Evolutionary conservation across 2,888 invertebrate genomes (phyloP).

Genomic region (Clostera curtula): DNA sequence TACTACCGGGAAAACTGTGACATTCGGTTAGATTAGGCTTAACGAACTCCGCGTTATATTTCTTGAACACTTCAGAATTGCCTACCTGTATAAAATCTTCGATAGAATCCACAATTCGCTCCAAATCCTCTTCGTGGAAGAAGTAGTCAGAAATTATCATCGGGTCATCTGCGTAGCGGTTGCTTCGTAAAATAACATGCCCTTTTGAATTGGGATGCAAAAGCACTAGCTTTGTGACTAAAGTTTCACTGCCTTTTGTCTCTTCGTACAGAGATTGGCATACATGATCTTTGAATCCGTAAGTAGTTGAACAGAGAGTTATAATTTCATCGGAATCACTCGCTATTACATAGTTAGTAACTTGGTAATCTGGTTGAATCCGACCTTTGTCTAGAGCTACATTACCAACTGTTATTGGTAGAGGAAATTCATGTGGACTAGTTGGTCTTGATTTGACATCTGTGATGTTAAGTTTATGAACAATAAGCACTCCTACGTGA

Average conservation of each 20-base stretch:
- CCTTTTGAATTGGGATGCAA: slow-evolving; percentile 68
- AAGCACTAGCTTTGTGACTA: slow-evolving; percentile 14
- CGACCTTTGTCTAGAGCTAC: slow-evolving; percentile 75
- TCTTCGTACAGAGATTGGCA: slow-evolving; percentile 19
- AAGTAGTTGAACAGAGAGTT: slow-evolving; percentile 17
- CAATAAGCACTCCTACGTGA: slow-evolving; percentile 39
- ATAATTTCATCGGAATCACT: slow-evolving; percentile 10
- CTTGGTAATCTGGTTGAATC: slow-evolving; percentile 46
- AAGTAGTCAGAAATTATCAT: slow-evolving; percentile 75
- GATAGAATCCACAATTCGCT: slow-evolving; percentile 44
- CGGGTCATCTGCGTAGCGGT: slow-evolving; percentile 70
- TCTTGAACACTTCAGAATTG: slow-evolving; percentile 46
- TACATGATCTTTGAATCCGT: slow-evolving; percentile 19
- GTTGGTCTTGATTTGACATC: slow-evolving; percentile 29
- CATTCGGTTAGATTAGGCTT: slow-evolving; percentile 15
- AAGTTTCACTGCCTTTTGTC: slow-evolving; percentile 11
- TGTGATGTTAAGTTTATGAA: slow-evolving; percentile 22
- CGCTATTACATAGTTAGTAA: slow-evolving; percentile 15
- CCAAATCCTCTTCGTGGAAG: slow-evolving; percentile 59
- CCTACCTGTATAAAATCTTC: slow-evolving; percentile 36
- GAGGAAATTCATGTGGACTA: slow-evolving; percentile 29
- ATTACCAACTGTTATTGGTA: slow-evolving; percentile 25
- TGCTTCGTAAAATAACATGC: slow-evolving; percentile 61
- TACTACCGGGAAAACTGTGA: not conserved
- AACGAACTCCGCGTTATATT: slow-evolving; percentile 34